Base-by-base conservation (phyloP, 2,113 vertebrate species). In the Chaetodon trifascialis region DNA sequence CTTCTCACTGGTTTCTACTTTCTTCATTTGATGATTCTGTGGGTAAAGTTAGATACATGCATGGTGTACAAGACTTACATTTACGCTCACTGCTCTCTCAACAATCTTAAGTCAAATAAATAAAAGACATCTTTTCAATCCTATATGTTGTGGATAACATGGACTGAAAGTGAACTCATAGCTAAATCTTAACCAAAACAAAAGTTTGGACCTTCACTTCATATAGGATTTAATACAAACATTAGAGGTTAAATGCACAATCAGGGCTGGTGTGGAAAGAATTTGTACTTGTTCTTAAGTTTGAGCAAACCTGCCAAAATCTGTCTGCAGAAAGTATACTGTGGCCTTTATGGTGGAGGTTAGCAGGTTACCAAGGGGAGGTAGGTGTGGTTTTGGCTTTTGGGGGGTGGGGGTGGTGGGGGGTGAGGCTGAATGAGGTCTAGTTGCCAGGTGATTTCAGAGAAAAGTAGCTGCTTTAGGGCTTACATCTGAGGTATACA, bases 321-420 rank as follows among this genome's bases (percentile, higher is more conserved):
- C 21, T 58, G n/a, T 56, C 42, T 75, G 49, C 73, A 78, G 47
- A 38, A 76, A 81, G 74, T 79, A 74, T 87, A 84, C 89, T 82
- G 87, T 80, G 75, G 84, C 70, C 80, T 89, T 82, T 51, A 64
- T 49, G 21, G 73, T 83, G 81, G 87, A 90, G 87, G 85, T 92
- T 75, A 86, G 75, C 2, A 70, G 72, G 82, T 88, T 83, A 79
- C 60, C 8, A 40, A 40, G 83, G 89, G 91, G 89, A 92, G 91
- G 91, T 90, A 92, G 91, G 85, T 74, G 76, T 90, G 85, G 76
- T 87, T 87, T 77, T 84, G 67, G 66, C 82, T n/a, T n/a, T n/a
- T n/a, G n/a, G n/a, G n/a, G n/a, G n/a, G n/a, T n/a, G n/a, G n/a
- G n/a, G 30, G 30, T 30, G 30, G 30, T 30, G 30, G 30, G 30